Percentiles rank a stretch among this genome's conserved stretches.
phyloP scores from a whole-genome alignment of 2,888 invertebrate genomes.

The Nezara viridula region DNA sequence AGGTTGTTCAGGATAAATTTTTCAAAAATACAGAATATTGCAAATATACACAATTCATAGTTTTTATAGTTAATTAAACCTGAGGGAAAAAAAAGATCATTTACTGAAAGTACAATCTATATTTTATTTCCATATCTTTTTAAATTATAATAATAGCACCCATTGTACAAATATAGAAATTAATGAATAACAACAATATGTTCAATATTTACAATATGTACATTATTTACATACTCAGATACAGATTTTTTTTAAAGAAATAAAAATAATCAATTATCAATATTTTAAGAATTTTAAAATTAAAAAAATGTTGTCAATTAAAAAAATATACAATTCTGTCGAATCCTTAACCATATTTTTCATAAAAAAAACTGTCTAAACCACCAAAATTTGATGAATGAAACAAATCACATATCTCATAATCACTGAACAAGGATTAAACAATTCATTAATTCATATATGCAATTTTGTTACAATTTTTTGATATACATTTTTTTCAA shows the following conservation, averaged over 20 bases:
- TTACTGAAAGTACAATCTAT: not conserved
- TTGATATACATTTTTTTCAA: not conserved
- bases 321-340: not conserved
- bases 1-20: not conserved
- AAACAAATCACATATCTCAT: not conserved
- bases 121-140: not conserved
- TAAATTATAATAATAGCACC: not conserved
- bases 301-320: not conserved
- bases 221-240: not conserved
- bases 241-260: not conserved
- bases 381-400: not conserved
- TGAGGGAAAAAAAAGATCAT: not conserved
- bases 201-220: conserved; percentile 46
- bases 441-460: not conserved
- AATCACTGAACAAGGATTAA: too few species aligned
- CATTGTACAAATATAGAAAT: not conserved
- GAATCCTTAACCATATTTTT: not conserved
- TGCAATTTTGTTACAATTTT: not conserved
- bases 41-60: not conserved
- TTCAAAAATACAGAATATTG: too few species aligned
- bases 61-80: not conserved
- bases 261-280: not conserved
- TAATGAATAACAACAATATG: not conserved
- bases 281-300: not conserved
- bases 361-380: not conserved